These are phyloP conservation scores for Drosophila repleta DNA, from an alignment of 1,140 invertebrate species.

Conservation along the genomic window DNA sequence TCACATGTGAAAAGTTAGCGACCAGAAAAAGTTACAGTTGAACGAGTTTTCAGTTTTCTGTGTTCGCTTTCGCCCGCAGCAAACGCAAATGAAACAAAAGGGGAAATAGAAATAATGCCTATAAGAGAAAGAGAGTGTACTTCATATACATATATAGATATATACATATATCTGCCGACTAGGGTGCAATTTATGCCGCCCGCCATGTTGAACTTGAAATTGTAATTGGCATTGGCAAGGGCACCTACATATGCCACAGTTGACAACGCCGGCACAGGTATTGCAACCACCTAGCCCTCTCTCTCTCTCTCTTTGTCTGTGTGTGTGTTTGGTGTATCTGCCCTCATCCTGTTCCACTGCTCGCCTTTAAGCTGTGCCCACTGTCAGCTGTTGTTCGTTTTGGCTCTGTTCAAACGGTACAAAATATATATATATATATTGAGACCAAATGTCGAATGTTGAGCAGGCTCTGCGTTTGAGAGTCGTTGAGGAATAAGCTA, in stretches of 20 bases:
- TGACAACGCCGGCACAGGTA: conserved; percentile 1
- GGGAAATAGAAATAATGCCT: not conserved
- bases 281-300: not conserved
- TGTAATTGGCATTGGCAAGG: conserved; percentile 81
- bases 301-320: not conserved
- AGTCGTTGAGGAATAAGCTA: not conserved
- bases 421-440: no score
- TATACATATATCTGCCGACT: not conserved
- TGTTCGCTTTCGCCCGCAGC: conserved; percentile 24
- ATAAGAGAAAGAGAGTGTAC: not conserved
- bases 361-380: not conserved
- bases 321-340: not conserved
- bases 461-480: conserved; percentile 10
- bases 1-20: conserved; percentile 76
- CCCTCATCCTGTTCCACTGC: conserved; percentile 7
- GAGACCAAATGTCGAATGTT: conserved; percentile 1
- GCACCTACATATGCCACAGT: conserved; percentile 72
- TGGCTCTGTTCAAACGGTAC: not conserved
- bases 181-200: conserved; percentile 74
- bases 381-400: conserved; percentile 43
- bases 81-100: not conserved
- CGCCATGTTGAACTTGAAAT: conserved; percentile 83
- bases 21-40: conserved; percentile 66
- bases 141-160: not conserved
- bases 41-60: conserved; percentile 54